phyloP scores from a whole-genome alignment of 2,797 vertebrate genomes.

The Dromococcyx pavoninus region DNA sequence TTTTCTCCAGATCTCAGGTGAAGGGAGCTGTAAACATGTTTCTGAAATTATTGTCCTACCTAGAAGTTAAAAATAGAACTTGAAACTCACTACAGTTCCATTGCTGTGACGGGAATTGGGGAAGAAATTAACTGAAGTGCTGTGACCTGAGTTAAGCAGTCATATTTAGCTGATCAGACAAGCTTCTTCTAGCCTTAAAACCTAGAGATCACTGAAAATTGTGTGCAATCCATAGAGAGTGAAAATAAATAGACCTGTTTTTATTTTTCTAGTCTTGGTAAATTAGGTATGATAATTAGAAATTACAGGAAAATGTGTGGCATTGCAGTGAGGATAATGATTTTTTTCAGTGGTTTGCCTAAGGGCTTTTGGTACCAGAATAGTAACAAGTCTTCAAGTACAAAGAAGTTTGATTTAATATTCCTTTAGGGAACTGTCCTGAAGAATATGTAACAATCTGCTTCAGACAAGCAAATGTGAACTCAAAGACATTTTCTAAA shows the following conservation, averaged over 20 bases:
- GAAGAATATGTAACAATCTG: slow-evolving; percentile 52
- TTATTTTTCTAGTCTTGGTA: background rate
- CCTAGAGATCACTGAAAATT: background rate
- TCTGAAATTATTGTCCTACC: background rate
- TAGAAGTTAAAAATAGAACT: background rate
- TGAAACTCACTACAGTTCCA: background rate
- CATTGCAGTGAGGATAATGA: background rate
- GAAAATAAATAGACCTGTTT: background rate
- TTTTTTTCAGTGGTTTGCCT: slow-evolving; percentile 20
- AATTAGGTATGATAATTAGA: background rate
- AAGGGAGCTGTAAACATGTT: slow-evolving; percentile 9
- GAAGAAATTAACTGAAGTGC: slow-evolving; percentile 20
- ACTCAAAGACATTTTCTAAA: slow-evolving; percentile 56
- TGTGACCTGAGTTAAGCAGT: background rate
- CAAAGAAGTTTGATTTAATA: slow-evolving; percentile 47
- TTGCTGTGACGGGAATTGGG: slow-evolving; percentile 4
- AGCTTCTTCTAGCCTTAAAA: background rate
- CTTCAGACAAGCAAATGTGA: slow-evolving; percentile 57
- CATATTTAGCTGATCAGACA: background rate
- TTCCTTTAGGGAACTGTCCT: slow-evolving; percentile 40
- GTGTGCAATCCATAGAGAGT: background rate
- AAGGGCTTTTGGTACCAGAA: slow-evolving; percentile 38
- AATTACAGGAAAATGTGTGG: background rate
- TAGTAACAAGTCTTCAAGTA: slow-evolving; percentile 28
- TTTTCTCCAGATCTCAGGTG: background rate